Evolutionary conservation across 2,797 vertebrate genomes (phyloP), one percentile per base, ranked within the genome.

Genomic region (Moxostoma hubbsi): DNA sequence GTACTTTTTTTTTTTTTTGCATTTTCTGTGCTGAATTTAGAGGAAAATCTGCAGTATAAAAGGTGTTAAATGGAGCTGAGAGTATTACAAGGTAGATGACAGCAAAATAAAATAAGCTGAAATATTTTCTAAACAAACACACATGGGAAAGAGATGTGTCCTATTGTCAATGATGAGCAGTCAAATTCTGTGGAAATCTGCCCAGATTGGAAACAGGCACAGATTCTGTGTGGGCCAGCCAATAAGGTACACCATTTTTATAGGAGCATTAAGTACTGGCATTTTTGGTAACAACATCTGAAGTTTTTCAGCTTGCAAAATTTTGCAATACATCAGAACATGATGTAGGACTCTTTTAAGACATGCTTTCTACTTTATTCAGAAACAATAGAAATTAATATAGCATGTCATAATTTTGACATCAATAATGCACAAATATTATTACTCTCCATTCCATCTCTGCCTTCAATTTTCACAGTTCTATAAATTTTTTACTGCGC

Each of bases 401-500:
- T 53, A 11, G 66, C 72, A 71, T 69, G 73, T 82, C 54, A 76
- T 71, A 82, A 71, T 75, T 74, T 79, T 43, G 10, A 43, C 66
- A 50, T 61, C 65, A 46, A 62, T 66, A 76, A 83, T 6, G 51
- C 54, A 47, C 58, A 77, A 79, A 77, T 75, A 78, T 69, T 85
- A 81, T 70, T 81, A 82, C 68, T 72, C 71, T 65, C 59, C 77
- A 13, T 58, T 73, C 65, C 51, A 71, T 68, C 46, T 63, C 46
- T 36, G 69, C 73, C 82, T 83, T 77, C 81, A 43, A 73, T 64
- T 74, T 70, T 75, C 73, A 66, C 64, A 9, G n/a, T 62, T 82
- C 43, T 54, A 64, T 86, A 77, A 83, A 77, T 81, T 70, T 12
- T 83, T 77, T 87, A 64, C 85, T 82, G 85, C 75, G 11, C 81